Conservation (phyloP, 1,140 invertebrate species). For the Ceratosolen fusciceps region DNA sequence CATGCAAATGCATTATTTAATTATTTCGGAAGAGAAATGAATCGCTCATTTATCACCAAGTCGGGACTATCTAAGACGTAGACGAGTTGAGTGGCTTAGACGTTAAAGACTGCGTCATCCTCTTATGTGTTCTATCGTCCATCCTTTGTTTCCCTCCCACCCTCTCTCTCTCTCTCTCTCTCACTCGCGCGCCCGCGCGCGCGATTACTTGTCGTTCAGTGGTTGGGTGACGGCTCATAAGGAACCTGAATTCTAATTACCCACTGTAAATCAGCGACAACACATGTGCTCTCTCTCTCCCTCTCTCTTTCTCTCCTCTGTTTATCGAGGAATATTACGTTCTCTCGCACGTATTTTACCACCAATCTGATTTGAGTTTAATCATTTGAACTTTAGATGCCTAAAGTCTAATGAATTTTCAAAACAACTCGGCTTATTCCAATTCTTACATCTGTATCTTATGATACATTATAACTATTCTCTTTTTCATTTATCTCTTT, state of each 20-base stretch:
- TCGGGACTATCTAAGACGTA: not conserved
- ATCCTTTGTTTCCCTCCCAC: not conserved
- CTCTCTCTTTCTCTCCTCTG: too few species aligned
- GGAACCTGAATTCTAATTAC: conserved; percentile 70
- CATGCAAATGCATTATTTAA: not conserved
- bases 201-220: conserved; percentile 50
- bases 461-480: too few species aligned
- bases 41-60: not conserved
- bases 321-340: conserved; percentile 66
- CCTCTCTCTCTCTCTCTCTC: conserved; percentile 7
- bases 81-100: not conserved
- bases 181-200: not conserved
- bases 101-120: conserved; percentile 22
- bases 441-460: too few species aligned
- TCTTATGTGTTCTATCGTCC: conserved; percentile 11
- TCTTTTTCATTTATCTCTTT: too few species aligned
- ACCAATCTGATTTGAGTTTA: conserved; percentile 67
- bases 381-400: conserved; percentile 48
- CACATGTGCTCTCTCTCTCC: conserved; percentile 68
- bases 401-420: conserved; percentile 38
- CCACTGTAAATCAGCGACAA: conserved; percentile 70
- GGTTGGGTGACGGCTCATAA: conserved; percentile 65
- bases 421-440: conserved; percentile 24
- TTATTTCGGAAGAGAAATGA: not conserved
- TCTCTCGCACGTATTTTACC: conserved; percentile 57